A percentile compares a stretch with the other conserved stretches of the same genome.
phyloP scores from a whole-genome alignment of 2,888 invertebrate species.

The Girardia tigrina region DNA sequence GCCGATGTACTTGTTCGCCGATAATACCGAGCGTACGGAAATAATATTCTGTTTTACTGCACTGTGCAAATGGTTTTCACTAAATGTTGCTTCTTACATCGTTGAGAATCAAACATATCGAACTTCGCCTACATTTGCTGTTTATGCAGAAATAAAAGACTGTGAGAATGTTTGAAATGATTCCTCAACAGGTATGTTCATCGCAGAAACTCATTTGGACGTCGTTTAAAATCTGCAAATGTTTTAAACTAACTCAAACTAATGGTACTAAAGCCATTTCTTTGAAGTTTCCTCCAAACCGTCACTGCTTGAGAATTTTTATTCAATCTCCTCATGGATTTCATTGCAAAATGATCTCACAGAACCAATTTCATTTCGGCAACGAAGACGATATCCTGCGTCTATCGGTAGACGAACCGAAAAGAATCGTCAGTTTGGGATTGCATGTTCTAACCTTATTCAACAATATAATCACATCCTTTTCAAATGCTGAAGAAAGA shows the following conservation, averaged over 20 bases:
- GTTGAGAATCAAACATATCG: too few relatives aligned
- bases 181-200: constrained; percentile 43
- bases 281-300: constrained; percentile 45
- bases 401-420: constrained; percentile 43
- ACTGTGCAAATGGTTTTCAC: constrained; percentile 47
- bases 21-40: constrained; percentile 47
- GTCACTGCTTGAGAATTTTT: constrained; percentile 10
- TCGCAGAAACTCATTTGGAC: constrained; percentile 50
- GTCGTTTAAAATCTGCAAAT: constrained; percentile 47
- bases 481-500: constrained; percentile 42
- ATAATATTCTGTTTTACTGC: constrained; percentile 47
- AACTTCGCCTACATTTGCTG: too few relatives aligned
- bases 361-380: constrained; percentile 47
- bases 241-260: constrained; percentile 43
- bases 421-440: constrained; percentile 47
- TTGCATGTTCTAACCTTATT: constrained; percentile 43
- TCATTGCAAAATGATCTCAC: constrained; percentile 47
- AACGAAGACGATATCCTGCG: constrained; percentile 50
- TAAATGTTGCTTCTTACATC: too few relatives aligned
- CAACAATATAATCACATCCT: constrained; percentile 44
- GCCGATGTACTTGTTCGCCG: constrained; percentile 41
- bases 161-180: neutral
- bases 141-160: too few relatives aligned
- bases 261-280: constrained; percentile 41
- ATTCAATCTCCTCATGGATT: constrained; percentile 45